These are phyloP conservation scores for Tachypleus tridentatus DNA, from an alignment of 1,140 invertebrate species.

Conservation along the genomic window DNA sequence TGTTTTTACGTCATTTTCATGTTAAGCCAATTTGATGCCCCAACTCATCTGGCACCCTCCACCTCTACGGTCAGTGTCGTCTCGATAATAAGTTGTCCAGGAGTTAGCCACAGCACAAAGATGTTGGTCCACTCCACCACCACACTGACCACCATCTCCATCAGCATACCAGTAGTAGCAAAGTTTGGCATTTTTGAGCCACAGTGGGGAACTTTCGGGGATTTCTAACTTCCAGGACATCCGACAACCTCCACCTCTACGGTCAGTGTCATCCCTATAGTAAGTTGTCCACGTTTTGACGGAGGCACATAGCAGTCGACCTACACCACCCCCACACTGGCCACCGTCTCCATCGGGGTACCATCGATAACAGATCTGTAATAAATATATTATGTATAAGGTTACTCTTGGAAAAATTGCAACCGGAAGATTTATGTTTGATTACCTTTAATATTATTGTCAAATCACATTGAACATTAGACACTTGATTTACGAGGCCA, in stretches of 20 bases:
- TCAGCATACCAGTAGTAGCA: conserved; percentile 6
- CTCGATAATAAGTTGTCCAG: conserved; percentile 9
- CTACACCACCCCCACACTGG: not conserved
- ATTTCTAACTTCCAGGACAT: conserved; percentile 9
- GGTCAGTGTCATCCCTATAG: conserved; percentile 10
- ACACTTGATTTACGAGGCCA: no score
- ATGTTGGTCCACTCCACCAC: not conserved
- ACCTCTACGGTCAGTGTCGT: conserved; percentile 7
- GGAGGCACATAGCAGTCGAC: not conserved
- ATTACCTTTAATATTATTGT: no score
- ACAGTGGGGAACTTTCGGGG: not conserved
- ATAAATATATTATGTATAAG: no score
- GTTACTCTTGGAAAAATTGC: no score
- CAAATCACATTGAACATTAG: no score
- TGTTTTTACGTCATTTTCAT: no score
- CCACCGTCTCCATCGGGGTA: conserved; percentile 4
- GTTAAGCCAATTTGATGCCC: not conserved
- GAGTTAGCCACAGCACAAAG: conserved; percentile 10
- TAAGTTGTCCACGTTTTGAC: not conserved
- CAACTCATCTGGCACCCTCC: conserved; percentile 12
- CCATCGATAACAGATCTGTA: conserved; percentile 9
- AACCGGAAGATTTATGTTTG: no score
- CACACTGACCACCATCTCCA: conserved; percentile 2
- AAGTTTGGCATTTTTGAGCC: conserved; percentile 1
- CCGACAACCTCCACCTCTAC: conserved; percentile 5